Conservation (phyloP, 2,888 invertebrate genomes). For the Yponomeuta evonymella region DNA sequence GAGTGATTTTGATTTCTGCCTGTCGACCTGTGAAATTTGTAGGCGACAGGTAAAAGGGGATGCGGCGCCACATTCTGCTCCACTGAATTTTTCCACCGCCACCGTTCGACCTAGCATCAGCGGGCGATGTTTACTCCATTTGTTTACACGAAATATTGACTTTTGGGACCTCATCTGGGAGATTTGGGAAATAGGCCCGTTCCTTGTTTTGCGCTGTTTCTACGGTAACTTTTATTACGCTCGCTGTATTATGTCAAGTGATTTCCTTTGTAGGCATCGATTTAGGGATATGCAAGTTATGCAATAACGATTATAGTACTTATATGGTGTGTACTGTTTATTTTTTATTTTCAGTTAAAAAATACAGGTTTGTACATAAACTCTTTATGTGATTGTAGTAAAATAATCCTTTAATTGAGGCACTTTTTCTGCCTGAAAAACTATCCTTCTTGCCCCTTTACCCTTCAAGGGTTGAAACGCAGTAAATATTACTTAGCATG, state of each 20-base stretch:
- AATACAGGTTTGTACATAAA: no score
- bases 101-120: neutral
- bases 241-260: neutral
- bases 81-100: neutral
- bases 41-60: constrained; percentile 11
- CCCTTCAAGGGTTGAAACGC: no score
- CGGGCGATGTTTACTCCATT: constrained; percentile 1
- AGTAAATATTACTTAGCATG: no score
- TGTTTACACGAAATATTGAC: neutral
- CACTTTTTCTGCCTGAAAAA: no score
- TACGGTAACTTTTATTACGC: neutral
- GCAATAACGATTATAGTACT: no score
- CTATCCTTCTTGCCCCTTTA: no score
- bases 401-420: no score
- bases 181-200: neutral
- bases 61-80: neutral
- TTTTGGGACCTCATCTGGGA: neutral
- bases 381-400: no score
- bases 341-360: no score
- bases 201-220: neutral
- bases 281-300: no score
- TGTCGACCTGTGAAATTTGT: constrained; percentile 16
- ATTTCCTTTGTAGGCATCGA: no score
- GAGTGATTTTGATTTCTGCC: constrained; percentile 12
- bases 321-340: no score